Base-by-base conservation (phyloP, 2,113 vertebrate genomes). In the Cavia porcellus region DNA sequence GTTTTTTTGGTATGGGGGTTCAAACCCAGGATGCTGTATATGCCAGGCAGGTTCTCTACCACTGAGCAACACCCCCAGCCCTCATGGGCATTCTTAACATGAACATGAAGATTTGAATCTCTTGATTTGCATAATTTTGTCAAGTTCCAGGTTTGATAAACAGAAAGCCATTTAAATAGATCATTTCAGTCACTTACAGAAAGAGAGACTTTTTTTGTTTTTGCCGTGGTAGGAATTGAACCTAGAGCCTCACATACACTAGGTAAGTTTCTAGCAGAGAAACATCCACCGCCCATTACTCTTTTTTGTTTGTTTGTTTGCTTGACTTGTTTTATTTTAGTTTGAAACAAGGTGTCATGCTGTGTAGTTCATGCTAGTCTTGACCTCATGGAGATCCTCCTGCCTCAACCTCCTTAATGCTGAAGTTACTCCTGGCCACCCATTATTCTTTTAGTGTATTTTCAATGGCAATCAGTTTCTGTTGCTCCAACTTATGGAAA, bases 391-490 rank as follows among this genome's bases (percentile, higher is more conserved):
- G 38, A 8, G n/a, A 42, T 42, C 4, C 0, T 74, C 70, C 20
- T 74, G 70, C 38, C 38, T 74, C 38, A 25, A 42, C 8, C 38
- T 42, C 70, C 70, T 10, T 9, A 24, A 74, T 42, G 19, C 20
- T 74, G 8, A 3, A 10, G 35, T 14, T 28, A 42, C 8, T 24
- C 19, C 38, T 11, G 20, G 70, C 38, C 22, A 15, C 12, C 82
- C 45, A 42, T 64, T 45, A 79, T 45, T n/a, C 61, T 80, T 62
- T 45, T 61, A 57, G 62, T 38, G 52, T 14, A 19, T 86, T 81
- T 93, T 62, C 55, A 85, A 38, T 17, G 47, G 87, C 47, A 92
- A 59, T 87, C 42, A 15, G 22, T 92, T 75, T 84, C 80, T 81
- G 8, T 68, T 57, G 32, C 55, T 85, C 50, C n/a, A 89, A n/a